phyloP scores from a whole-genome alignment of 2,113 vertebrate species.

The Hirundichthys speculiger region DNA sequence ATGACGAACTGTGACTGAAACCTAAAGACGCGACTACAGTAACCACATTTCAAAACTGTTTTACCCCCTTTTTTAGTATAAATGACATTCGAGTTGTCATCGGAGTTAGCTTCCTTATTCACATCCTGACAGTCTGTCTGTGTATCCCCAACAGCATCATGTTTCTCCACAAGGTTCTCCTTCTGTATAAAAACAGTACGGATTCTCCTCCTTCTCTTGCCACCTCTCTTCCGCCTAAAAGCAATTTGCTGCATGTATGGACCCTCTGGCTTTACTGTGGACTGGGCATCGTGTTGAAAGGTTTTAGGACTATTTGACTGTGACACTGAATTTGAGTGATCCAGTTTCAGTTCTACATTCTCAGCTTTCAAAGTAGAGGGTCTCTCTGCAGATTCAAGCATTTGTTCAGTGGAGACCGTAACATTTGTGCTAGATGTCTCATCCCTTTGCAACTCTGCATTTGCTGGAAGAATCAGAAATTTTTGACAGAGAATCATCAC shows the following conservation, averaged over 20 bases:
- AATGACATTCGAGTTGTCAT: constrained; percentile 2
- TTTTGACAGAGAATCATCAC: constrained; percentile 7
- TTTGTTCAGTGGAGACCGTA: not conserved
- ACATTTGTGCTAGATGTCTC: not conserved
- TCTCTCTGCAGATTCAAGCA: not conserved
- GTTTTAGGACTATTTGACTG: not conserved
- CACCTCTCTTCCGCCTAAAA: constrained; percentile 59
- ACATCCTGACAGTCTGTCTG: not conserved
- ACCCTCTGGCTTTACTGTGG: constrained; percentile 9
- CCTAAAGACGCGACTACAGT: constrained; percentile 71
- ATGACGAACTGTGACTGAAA: constrained; percentile 78
- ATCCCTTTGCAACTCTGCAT: not conserved
- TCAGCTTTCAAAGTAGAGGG: constrained; percentile 49
- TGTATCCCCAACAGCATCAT: not conserved
- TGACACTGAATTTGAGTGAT: constrained; percentile 20
- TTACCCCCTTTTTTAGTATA: constrained; percentile 58
- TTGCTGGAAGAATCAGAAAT: not conserved
- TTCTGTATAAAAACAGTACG: constrained; percentile 5
- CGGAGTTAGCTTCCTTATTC: not conserved
- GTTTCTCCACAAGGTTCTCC: not conserved
- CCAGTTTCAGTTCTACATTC: constrained; percentile 32
- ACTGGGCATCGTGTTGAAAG: constrained; percentile 1
- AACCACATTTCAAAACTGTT: constrained; percentile 67
- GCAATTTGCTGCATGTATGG: not conserved
- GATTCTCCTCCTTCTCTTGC: constrained; percentile 52